phyloP scores from a whole-genome alignment of 2,888 invertebrate genomes.

The Masnerella sp. region DNA sequence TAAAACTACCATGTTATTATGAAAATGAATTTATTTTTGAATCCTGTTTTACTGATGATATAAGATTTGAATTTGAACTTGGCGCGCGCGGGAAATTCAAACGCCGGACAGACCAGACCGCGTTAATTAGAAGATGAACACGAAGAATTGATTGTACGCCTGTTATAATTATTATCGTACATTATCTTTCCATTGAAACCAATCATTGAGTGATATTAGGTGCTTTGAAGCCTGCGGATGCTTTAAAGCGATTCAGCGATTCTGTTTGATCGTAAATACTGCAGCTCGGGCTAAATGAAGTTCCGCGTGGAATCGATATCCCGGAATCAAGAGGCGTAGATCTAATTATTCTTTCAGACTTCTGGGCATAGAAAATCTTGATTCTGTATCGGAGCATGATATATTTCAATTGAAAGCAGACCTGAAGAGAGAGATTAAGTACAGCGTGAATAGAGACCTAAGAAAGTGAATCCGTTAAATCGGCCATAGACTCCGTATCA shows the following conservation, averaged over 20 bases:
- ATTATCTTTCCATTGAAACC: conserved; percentile 38
- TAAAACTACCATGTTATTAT: no score
- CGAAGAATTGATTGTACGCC: neutral
- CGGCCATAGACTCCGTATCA: conserved; percentile 54
- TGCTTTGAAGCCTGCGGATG: conserved; percentile 25
- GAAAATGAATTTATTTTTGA: no score
- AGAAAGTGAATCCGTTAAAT: conserved; percentile 60
- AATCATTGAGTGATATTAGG: conserved; percentile 48
- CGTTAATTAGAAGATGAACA: neutral
- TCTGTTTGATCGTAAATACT: conserved; percentile 58
- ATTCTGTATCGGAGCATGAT: conserved; percentile 58
- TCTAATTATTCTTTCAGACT: conserved; percentile 62
- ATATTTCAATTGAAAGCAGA: conserved; percentile 59
- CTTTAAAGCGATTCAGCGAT: conserved; percentile 55
- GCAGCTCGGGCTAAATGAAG: conserved; percentile 50
- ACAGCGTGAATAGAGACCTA: conserved; percentile 58
- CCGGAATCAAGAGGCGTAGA: conserved; percentile 58
- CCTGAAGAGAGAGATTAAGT: conserved; percentile 60
- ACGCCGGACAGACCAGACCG: no score
- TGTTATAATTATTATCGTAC: conserved; percentile 13
- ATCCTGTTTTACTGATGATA: no score
- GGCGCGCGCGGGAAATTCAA: conserved; percentile 16
- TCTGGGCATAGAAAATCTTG: conserved; percentile 60
- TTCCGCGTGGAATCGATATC: conserved; percentile 52
- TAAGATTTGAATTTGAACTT: conserved; percentile 3